These are phyloP conservation scores for Neomicropteryx cornuta DNA, from an alignment of 1,140 invertebrate species.

Conservation along the genomic window DNA sequence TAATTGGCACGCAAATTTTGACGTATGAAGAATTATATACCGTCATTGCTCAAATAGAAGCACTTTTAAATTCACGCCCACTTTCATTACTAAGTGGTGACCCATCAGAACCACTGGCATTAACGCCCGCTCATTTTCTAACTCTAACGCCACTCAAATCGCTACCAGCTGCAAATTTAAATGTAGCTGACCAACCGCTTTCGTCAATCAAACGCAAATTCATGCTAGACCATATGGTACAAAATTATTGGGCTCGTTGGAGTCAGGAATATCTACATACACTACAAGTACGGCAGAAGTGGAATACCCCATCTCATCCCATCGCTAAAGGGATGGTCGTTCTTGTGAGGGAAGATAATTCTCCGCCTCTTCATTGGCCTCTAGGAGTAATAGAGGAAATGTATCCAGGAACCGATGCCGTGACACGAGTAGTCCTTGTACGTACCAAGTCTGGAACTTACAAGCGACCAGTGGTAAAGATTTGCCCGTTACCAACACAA, in stretches of 20 bases:
- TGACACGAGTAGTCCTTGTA: slow-evolving; percentile 13
- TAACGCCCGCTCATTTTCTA: slow-evolving; percentile 25
- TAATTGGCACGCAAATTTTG: slow-evolving; percentile 11
- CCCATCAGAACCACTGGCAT: slow-evolving; percentile 14
- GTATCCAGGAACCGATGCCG: slow-evolving; percentile 11
- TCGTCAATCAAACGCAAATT: slow-evolving; percentile 12
- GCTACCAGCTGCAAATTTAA: slow-evolving; percentile 19
- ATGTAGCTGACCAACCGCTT: slow-evolving; percentile 7
- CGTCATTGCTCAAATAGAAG: slow-evolving; percentile 20
- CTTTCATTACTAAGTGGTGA: slow-evolving; percentile 14
- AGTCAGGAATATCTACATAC: slow-evolving; percentile 19
- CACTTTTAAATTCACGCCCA: slow-evolving; percentile 22
- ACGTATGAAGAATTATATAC: slow-evolving; percentile 18
- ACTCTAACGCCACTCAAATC: slow-evolving; percentile 17
- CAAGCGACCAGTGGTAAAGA: slow-evolving; percentile 5
- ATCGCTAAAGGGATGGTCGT: slow-evolving; percentile 14
- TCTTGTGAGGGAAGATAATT: slow-evolving; percentile 13
- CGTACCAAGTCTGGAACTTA: slow-evolving; percentile 12
- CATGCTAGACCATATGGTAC: slow-evolving; percentile 16
- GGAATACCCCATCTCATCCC: slow-evolving; percentile 10
- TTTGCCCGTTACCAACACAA: slow-evolving; percentile 3
- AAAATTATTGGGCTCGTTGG: slow-evolving; percentile 25
- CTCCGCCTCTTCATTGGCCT: slow-evolving; percentile 14
- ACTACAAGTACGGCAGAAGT: slow-evolving; percentile 17
- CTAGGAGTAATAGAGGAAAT: slow-evolving; percentile 14